Evolutionary conservation across 2,797 vertebrate genomes (phyloP).

Genomic region (Channa striata): DNA sequence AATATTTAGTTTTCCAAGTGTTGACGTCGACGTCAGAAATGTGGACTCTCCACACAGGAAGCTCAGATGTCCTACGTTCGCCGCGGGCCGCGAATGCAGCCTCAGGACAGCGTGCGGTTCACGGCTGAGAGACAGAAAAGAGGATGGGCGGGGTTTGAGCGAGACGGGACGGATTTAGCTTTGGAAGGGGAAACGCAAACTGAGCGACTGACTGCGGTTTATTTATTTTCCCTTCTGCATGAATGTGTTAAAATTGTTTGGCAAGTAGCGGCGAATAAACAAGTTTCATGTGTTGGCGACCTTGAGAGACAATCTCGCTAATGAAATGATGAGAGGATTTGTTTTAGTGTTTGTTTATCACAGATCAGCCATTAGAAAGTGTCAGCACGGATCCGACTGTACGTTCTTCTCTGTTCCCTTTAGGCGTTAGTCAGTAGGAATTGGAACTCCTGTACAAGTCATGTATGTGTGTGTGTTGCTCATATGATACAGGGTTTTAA

Average conservation of each 20-base stretch:
- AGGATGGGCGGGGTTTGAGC: conserved; percentile 67
- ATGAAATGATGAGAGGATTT: conserved; percentile 17
- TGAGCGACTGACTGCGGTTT: conserved; percentile 69
- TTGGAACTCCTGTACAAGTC: not conserved
- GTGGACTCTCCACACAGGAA: not conserved
- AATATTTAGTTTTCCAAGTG: not conserved
- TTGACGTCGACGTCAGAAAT: not conserved
- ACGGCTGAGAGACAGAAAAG: conserved; percentile 22
- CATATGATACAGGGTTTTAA: too few species aligned
- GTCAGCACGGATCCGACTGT: not conserved
- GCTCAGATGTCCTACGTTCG: not conserved
- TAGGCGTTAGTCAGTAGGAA: not conserved
- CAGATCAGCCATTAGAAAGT: not conserved
- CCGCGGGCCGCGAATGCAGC: conserved; percentile 24
- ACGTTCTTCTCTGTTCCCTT: not conserved
- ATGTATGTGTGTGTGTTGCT: too few species aligned
- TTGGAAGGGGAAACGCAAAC: conserved; percentile 64
- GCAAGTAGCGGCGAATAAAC: conserved; percentile 38
- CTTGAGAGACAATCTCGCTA: conserved; percentile 37
- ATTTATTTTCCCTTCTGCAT: conserved; percentile 62
- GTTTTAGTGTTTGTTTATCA: not conserved
- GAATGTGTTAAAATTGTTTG: conserved; percentile 51
- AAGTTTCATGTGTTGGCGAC: conserved; percentile 46
- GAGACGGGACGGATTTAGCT: conserved; percentile 75
- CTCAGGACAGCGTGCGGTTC: conserved; percentile 34